Evolutionary conservation across 2,797 vertebrate species (phyloP), one percentile per base, ranked within the genome.

Genomic region (Enteromius paludinosus): DNA sequence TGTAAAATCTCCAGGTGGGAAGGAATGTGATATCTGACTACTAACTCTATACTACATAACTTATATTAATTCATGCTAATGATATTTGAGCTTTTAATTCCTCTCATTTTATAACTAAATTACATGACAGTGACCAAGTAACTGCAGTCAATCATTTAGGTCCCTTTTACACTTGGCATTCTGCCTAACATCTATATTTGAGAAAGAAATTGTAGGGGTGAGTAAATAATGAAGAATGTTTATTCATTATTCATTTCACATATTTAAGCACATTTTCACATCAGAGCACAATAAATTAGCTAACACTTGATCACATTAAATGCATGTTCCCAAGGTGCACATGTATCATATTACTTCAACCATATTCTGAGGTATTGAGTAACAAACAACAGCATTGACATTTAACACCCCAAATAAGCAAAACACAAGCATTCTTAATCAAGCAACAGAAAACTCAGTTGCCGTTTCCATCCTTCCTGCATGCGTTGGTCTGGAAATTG

Each of bases 1-100:
- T 62, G 76, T 77, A 79, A 76, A 84, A 72, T 74, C 68, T 25
- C 59, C 61, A 68, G 33, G 47, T 81, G 72, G 56, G 41, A 76
- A 64, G 64, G 7, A 64, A 79, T 59, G 65, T 61, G 64, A 61
- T 72, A 72, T 61, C 28, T 5, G 1, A 45, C 10, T n/a, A n/a
- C n/a, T n/a, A 68, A 23, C 30, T 25, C 23, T 49, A 49, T 49
- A 35, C 20, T 17, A 78, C 62, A 80, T 69, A 62, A 47, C 25
- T 28, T 73, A 64, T 1, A 54, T 28, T 69, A 70, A 30, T 35
- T 14, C 17, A 28, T 11, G 33, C 33, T 74, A 45, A 71, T 45
- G 1, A 80, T 38, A 17, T 79, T 20, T 66, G 47, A 52, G n/a
- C 41, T 61, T 64, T 62, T 20, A 61, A 77, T 30, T 77, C 35